phyloP scores from a whole-genome alignment of 1,140 invertebrate genomes.

The Drosophila elegans region DNA sequence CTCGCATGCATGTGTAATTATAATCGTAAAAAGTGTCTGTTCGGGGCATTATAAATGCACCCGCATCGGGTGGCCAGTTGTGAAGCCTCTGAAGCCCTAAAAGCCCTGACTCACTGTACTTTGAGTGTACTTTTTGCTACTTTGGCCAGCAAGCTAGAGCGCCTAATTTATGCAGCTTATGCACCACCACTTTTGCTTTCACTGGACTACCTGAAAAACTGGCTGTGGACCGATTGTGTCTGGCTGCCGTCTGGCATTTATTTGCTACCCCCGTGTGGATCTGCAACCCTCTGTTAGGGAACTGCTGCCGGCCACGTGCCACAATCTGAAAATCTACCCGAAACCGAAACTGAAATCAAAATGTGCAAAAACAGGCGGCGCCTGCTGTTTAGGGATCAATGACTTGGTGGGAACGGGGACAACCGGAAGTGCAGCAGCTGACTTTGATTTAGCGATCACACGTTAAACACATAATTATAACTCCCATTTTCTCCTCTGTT shows the following conservation, averaged over 20 bases:
- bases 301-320: slow-evolving; percentile 71
- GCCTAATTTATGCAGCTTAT: slow-evolving; percentile 73
- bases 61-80: slow-evolving; percentile 48
- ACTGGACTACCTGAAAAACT: slow-evolving; percentile 61
- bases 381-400: slow-evolving; percentile 71
- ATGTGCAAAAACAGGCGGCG: slow-evolving; percentile 82
- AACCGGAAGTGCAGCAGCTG: slow-evolving; percentile 57
- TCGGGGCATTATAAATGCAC: slow-evolving; percentile 50
- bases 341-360: slow-evolving; percentile 56
- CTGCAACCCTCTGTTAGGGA: slow-evolving; percentile 48
- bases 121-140: slow-evolving; percentile 22
- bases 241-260: slow-evolving; percentile 52
- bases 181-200: slow-evolving; percentile 53
- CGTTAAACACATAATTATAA: slow-evolving; percentile 42
- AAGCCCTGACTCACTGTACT: slow-evolving; percentile 37
- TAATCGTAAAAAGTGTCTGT: slow-evolving; percentile 55
- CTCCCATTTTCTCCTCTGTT: slow-evolving; percentile 41
- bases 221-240: slow-evolving; percentile 33
- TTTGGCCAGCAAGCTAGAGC: slow-evolving; percentile 36
- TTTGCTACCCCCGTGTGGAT: slow-evolving; percentile 57
- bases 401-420: slow-evolving; percentile 25
- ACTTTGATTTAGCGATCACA: slow-evolving; percentile 56
- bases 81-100: slow-evolving; percentile 25
- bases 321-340: slow-evolving; percentile 54
- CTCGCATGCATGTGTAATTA: slow-evolving; percentile 50